Conservation (phyloP, 2,888 invertebrate genomes). For the Apamea sordens region DNA sequence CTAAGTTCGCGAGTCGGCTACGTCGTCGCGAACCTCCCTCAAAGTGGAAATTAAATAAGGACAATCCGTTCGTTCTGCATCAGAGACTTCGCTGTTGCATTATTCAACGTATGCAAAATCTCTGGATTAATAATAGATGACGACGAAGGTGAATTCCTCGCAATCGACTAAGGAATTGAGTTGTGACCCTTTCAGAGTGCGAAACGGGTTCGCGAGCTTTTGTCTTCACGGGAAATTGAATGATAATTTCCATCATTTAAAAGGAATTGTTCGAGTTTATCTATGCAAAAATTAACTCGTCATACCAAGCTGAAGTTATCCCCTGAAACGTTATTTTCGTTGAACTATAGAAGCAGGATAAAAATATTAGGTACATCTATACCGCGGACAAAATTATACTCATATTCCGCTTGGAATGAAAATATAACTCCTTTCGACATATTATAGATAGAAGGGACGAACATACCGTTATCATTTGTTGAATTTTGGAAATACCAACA, state of each 20-base stretch:
- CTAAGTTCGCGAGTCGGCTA: conserved; percentile 71
- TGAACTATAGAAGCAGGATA: conserved; percentile 31
- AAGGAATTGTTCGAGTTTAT: conserved; percentile 56
- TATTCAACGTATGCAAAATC: conserved; percentile 87
- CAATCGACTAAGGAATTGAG: conserved; percentile 78
- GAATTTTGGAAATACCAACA: conserved; percentile 68
- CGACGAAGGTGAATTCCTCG: conserved; percentile 81
- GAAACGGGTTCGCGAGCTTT: conserved; percentile 76
- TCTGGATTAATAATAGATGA: conserved; percentile 85
- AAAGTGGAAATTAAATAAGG: conserved; percentile 83
- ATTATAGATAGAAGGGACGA: conserved; percentile 58
- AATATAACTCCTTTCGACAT: conserved; percentile 64
- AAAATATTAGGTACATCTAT: conserved; percentile 48
- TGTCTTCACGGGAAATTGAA: conserved; percentile 76
- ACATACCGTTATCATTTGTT: conserved; percentile 73
- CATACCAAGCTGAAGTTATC: conserved; percentile 27
- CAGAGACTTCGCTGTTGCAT: conserved; percentile 79
- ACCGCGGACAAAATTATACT: conserved; percentile 50
- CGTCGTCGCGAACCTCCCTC: conserved; percentile 71
- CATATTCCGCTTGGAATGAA: conserved; percentile 61
- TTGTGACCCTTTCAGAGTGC: conserved; percentile 79
- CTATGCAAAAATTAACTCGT: conserved; percentile 31
- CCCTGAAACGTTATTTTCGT: conserved; percentile 15
- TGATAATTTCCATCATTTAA: conserved; percentile 71
- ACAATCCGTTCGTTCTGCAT: conserved; percentile 83